These are phyloP conservation scores for Bombyx mandarina DNA, from an alignment of 1,140 invertebrate species.

Conservation along the genomic window DNA sequence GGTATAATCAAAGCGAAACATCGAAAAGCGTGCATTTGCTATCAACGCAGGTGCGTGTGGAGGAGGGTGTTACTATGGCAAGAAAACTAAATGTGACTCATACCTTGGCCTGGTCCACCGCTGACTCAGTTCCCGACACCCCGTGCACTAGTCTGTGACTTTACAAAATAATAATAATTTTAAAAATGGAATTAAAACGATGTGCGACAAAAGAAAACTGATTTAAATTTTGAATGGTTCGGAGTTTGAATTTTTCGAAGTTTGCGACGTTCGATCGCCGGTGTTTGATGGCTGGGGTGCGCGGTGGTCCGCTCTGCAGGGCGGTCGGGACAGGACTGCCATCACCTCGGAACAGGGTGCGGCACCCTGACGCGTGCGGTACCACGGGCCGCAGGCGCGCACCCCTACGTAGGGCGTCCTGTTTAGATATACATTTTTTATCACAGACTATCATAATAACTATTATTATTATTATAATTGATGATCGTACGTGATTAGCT, in stretches of 20 bases:
- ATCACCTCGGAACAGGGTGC: slow-evolving; percentile 30
- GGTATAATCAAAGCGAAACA: too few species aligned
- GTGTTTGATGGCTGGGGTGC: slow-evolving; percentile 40
- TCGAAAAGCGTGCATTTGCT: slow-evolving; percentile 1
- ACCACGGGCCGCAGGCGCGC: slow-evolving; percentile 26
- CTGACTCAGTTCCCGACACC: slow-evolving; percentile 52
- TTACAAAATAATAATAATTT: slow-evolving; percentile 3
- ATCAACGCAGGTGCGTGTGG: slow-evolving; percentile 26
- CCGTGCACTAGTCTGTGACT: slow-evolving; percentile 32
- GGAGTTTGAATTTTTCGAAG: not conserved
- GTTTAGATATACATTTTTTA: not conserved
- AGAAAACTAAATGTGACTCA: slow-evolving; percentile 47
- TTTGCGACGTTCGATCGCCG: slow-evolving; percentile 22
- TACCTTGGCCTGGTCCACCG: slow-evolving; percentile 50
- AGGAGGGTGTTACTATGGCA: slow-evolving; percentile 60
- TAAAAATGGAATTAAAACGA: slow-evolving; percentile 9
- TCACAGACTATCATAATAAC: not conserved
- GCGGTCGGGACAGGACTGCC: slow-evolving; percentile 54
- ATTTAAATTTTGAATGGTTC: too few species aligned
- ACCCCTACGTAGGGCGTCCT: slow-evolving; percentile 41
- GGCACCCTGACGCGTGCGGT: slow-evolving; percentile 47
- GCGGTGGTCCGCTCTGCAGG: slow-evolving; percentile 51
- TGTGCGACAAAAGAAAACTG: not conserved
- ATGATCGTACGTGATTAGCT: not conserved
- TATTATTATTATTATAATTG: slow-evolving; percentile 2